These are phyloP conservation scores for Hypanus sabinus DNA, from an alignment of 2,113 vertebrate species.

Conservation along the genomic window DNA sequence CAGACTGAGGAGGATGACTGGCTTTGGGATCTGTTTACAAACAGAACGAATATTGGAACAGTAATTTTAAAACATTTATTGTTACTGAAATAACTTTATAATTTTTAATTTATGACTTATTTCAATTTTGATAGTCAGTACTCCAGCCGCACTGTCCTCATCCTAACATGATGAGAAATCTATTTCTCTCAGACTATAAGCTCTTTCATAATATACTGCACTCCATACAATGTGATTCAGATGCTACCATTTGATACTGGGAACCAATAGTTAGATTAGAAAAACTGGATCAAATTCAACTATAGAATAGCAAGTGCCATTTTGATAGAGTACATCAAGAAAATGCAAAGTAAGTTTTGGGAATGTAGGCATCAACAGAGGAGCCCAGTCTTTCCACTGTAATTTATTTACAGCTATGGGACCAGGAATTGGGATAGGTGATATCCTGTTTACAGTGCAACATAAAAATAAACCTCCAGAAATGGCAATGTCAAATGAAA, in stretches of 20 bases:
- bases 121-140: neutral
- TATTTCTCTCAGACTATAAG: neutral
- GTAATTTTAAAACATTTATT: neutral
- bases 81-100: neutral
- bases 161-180: neutral
- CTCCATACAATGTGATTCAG: neutral
- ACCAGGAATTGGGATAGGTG: neutral
- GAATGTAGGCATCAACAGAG: neutral
- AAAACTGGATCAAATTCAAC: neutral
- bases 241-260: neutral
- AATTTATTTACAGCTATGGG: neutral
- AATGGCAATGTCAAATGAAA: neutral
- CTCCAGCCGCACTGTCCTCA: neutral
- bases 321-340: neutral
- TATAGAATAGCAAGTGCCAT: neutral
- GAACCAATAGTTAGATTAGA: neutral
- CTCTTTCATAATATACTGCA: neutral
- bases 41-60: neutral
- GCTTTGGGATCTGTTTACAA: neutral
- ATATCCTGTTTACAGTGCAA: neutral
- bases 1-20: neutral
- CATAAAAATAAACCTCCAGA: neutral
- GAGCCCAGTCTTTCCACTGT: slow-evolving; percentile 16
- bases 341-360: neutral
- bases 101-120: neutral